Evolutionary conservation across 1,140 invertebrate genomes (phyloP), one percentile per base, ranked within the genome.

Genomic region (Hylaeus volcanicus): DNA sequence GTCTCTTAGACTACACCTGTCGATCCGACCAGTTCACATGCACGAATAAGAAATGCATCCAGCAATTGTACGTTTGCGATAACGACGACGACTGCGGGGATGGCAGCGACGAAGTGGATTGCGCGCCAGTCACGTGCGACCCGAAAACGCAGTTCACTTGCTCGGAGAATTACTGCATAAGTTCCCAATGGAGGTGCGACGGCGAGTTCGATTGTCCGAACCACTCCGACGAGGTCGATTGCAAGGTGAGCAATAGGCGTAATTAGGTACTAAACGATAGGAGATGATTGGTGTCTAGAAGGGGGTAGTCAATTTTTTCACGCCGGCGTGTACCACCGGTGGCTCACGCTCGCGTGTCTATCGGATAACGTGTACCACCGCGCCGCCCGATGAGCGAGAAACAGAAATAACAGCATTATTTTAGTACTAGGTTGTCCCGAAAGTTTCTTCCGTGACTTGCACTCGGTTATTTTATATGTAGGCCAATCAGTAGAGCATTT

Each of bases 1-100:
- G 55, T 80, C 58, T 69, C 9, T 60, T 26, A 97, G 97, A 97
- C 94, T 96, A 97, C 88, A 97, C 96, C 1, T 98, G 97, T 91
- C 95, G 97, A 74, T 95, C 97, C 37, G 97, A 98, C 89, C 97
- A 98, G 91, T 98, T 98, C 90, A 98, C 97, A 2, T 98, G 98
- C 92, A 95, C 94, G 60, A 97, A 98, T 88, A 97, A 97, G 12
- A 96, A 97, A 80, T 98, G 98, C 90, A 98, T 98, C 81, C 97
- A 97, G 88, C 95, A 96, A 82, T 93, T 95, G 6, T 99, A 97
- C 97, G 95, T 96, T 8, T 99, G 98, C 91, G 98, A 99, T 92
- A 94, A 95, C 43, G 97, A 98, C 88, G 95, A 97, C 85, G 98
- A 98, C 91, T 98, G 98, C 86, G 96, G 96, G 5, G 97, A 98